Conservation (phyloP, 2,888 invertebrate genomes). For the Uloborus plumipes region DNA sequence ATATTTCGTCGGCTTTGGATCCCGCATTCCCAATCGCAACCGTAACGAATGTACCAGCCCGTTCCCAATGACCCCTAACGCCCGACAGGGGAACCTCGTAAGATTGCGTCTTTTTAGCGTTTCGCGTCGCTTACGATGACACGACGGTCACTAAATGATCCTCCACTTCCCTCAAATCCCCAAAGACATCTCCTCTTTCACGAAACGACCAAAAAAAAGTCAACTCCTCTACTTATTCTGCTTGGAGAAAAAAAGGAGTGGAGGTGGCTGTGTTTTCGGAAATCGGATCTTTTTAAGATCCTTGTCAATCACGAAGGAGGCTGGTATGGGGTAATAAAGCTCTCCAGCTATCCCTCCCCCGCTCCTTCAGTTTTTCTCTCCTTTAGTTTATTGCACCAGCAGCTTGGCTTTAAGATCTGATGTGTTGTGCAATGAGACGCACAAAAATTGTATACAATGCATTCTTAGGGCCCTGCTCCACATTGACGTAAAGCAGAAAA, state of each 20-base stretch:
- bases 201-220: background rate
- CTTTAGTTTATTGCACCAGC: no score
- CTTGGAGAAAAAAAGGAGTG: background rate
- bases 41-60: no score
- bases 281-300: slow-evolving; percentile 14
- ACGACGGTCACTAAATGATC: slow-evolving; percentile 5
- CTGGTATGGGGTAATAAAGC: background rate
- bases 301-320: slow-evolving; percentile 19
- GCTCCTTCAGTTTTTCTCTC: background rate
- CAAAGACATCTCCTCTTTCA: background rate
- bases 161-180: slow-evolving; percentile 1
- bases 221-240: no score
- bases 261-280: slow-evolving; percentile 18
- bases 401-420: no score
- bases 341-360: background rate
- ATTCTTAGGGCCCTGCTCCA: no score
- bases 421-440: no score
- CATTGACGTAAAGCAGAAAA: no score
- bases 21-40: no score
- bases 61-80: slow-evolving; percentile 38
- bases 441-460: no score
- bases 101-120: background rate
- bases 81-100: background rate
- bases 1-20: no score
- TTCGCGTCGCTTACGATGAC: background rate